Evolutionary conservation across 2,113 vertebrate species (phyloP).

Genomic region (Centropus bengalensis): DNA sequence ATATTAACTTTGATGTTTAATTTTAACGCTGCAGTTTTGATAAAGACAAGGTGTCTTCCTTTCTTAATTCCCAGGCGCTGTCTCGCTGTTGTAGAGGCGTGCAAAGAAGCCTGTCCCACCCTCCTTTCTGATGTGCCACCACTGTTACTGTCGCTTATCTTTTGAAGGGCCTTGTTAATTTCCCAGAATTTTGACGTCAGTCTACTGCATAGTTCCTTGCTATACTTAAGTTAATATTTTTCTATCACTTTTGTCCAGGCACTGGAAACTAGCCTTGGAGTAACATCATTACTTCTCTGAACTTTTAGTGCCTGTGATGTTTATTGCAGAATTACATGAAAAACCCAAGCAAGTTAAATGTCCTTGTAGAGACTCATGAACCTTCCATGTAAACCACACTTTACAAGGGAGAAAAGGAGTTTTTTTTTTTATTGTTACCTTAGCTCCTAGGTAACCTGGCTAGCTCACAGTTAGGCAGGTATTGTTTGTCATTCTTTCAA

Average conservation of each 20-base stretch:
- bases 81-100: neutral
- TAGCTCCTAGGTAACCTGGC: neutral
- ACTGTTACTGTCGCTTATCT: neutral
- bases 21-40: neutral
- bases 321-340: neutral
- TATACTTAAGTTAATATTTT: accelerated
- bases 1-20: neutral
- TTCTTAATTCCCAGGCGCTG: neutral
- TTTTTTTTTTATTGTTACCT: neutral
- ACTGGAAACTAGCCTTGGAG: neutral
- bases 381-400: accelerated
- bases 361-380: accelerated
- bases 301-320: neutral
- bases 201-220: neutral
- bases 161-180: neutral
- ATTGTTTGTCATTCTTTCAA: neutral
- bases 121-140: neutral
- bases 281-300: neutral
- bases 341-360: neutral
- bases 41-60: neutral
- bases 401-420: neutral
- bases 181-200: neutral
- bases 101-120: neutral
- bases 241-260: neutral
- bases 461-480: neutral